Evolutionary conservation across 2,888 invertebrate genomes (phyloP).

Genomic region (Orthosia gracilis): DNA sequence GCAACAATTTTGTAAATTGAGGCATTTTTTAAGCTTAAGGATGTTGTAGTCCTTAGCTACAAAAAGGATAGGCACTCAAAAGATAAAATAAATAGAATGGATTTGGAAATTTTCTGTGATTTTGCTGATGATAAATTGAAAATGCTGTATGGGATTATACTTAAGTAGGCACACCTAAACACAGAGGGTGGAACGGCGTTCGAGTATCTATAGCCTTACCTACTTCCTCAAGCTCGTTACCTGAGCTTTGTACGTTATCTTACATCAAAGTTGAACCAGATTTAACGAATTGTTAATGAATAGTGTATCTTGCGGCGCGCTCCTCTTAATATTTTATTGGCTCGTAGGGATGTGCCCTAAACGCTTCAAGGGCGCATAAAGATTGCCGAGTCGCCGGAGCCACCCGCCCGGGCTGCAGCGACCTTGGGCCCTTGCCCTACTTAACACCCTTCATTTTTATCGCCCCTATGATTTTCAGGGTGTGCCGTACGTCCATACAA

Average conservation of each 20-base stretch:
- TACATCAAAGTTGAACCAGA: conserved; percentile 63
- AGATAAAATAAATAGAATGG: background rate
- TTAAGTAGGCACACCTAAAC: background rate
- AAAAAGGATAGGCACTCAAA: too few relatives aligned
- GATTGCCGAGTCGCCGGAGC: conserved; percentile 70
- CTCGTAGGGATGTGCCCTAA: conserved; percentile 66
- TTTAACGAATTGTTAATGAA: conserved; percentile 69
- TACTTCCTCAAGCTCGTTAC: conserved; percentile 16
- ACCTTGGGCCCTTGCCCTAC: conserved; percentile 83
- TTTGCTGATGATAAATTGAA: background rate
- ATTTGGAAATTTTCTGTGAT: background rate
- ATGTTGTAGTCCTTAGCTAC: background rate
- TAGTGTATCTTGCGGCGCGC: conserved; percentile 66
- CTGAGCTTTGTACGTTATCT: conserved; percentile 12
- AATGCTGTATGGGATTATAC: background rate
- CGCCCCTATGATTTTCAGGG: conserved; percentile 49
- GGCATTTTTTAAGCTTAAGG: background rate
- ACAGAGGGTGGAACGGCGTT: background rate
- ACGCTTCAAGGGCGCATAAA: conserved; percentile 78
- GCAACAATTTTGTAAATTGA: background rate
- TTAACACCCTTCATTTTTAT: conserved; percentile 68
- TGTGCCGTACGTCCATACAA: conserved; percentile 38
- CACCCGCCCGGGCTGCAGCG: conserved; percentile 79
- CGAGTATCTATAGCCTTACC: background rate
- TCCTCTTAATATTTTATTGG: conserved; percentile 69